Evolutionary conservation across 1,140 invertebrate species (phyloP).

Genomic region (Hycleus phaleratus): DNA sequence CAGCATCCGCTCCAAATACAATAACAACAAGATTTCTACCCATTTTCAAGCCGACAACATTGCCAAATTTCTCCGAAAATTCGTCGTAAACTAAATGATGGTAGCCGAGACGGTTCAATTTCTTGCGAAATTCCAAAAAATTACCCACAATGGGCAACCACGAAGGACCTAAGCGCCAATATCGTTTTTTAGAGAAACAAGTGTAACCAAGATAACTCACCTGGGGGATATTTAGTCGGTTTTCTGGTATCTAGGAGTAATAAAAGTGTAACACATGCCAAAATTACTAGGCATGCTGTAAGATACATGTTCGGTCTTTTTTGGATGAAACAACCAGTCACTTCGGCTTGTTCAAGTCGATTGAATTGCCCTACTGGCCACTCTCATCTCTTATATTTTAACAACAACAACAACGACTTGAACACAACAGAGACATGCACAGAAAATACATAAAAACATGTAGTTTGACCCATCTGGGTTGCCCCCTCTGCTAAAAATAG

Average conservation of each 20-base stretch:
- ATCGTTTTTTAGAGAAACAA: too few relatives aligned
- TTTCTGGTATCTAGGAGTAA: background rate
- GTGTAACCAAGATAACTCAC: background rate
- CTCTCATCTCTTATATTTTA: too few relatives aligned
- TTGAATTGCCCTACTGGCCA: too few relatives aligned
- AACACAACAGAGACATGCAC: too few relatives aligned
- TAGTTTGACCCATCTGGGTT: too few relatives aligned
- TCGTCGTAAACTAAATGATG: constrained; percentile 32
- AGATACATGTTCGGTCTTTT: background rate
- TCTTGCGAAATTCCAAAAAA: constrained; percentile 16
- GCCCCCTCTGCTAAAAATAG: too few relatives aligned
- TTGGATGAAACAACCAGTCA: background rate
- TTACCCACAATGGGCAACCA: constrained; percentile 35
- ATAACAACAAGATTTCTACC: constrained; percentile 53
- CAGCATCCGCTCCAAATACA: constrained; percentile 52
- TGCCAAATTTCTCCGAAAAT: constrained; percentile 28
- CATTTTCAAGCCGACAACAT: constrained; percentile 38
- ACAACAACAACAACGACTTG: too few relatives aligned
- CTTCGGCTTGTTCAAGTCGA: too few relatives aligned
- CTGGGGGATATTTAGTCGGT: constrained; percentile 4
- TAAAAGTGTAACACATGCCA: too few relatives aligned
- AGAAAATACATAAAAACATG: too few relatives aligned
- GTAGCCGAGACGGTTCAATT: constrained; percentile 21
- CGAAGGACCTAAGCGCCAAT: constrained; percentile 27
- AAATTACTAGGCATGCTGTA: too few relatives aligned